Base-by-base conservation (phyloP, 1,140 invertebrate species). In the Lepeophtheirus salmonis region DNA sequence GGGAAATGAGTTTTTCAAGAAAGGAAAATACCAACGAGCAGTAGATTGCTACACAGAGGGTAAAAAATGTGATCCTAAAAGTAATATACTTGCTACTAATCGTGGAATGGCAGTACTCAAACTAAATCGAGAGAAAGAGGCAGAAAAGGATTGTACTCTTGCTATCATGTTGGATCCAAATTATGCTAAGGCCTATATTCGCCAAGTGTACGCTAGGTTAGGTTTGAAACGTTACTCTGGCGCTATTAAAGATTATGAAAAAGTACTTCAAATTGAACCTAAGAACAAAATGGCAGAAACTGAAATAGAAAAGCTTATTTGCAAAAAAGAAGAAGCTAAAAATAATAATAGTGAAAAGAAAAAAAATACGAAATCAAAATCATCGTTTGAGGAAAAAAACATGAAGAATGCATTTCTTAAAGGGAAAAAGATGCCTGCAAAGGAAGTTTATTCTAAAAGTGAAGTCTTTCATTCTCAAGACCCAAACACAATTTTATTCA, bases 41-140 rank as follows among this genome's bases (percentile, higher is more conserved):
- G 81, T 91, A 63, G 69, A 79, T 4, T 80, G 79, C 64, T 95
- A 94, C 67, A 82, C 78, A 20, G 71, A 79, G 66, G 88, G 87
- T 10, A 83, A 91, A 51, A 73, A 79, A 63, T 70, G 79, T 49
- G 83, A 85, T 68, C 76, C 81, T 4, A 74, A 79, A 61, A 87
- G 91, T 72, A 78, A 87, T 4, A 75, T 86, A 3, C 83, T 84
- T 67, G 86, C 79, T 68, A 84, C 86, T 4, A 95, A 95, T 73
- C 75, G 89, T 67, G 89, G 85, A 4, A 75, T 91, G 58, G 90
- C 88, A 64, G 79, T 84, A 64, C 71, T 92, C 4, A 90, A 89
- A 70, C 77, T 81, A 65, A 77, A 87, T 64, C 80, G 83, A 86
- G 91, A 76, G 72, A 77, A 78, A 64, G 78, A 79, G 64, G 82